Base-by-base conservation (phyloP, 2,113 vertebrate genomes). In the Promerops cafer region DNA sequence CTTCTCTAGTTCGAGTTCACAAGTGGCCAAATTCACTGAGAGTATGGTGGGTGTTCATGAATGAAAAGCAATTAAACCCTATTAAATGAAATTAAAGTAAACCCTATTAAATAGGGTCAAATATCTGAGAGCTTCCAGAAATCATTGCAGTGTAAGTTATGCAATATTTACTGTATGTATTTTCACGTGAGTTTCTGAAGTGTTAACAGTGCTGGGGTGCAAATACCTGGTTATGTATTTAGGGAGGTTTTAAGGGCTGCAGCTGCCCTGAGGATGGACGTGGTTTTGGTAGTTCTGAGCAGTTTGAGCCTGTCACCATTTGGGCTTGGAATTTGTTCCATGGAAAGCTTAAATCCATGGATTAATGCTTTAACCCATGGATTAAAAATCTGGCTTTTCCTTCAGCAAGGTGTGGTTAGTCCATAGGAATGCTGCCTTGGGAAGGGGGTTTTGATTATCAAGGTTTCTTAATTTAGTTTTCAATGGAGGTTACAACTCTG, bases 1-100 rank as follows among this genome's bases (percentile, higher is more conserved):
- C 14, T 33, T 37, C 19, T 69, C 21, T 30, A 33, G 37, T 10
- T 3, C 7, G 39, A 63, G 44, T 45, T 66, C 27, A 22, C 15
- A 16, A 40, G 42, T 3, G 53, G 27, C 10, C 42, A 52, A 30
- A 88, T 60, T 56, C 21, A 13, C 52, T 37, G 54, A n/a, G 40
- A 49, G 4, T 16, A 4, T 0, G 1, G 19, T 37, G 54, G 37
- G 11, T 39, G 30, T 13, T 47, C 4, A 3, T 10, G 27, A 86
- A 28, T 30, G 17, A 37, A 23, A 60, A 79, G 9, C 31, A 87
- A 45, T 85, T 16, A 61, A 76, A 93, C 35, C 13, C 11, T 27
- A n/a, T n/a, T n/a, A n/a, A n/a, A n/a, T n/a, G n/a, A n/a, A n/a
- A n/a, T n/a, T n/a, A n/a, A n/a, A n/a, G n/a, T n/a, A n/a, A n/a